Evolutionary conservation across 2,888 invertebrate species (phyloP), one percentile per base, ranked within the genome.

Genomic region (Nineta flava): DNA sequence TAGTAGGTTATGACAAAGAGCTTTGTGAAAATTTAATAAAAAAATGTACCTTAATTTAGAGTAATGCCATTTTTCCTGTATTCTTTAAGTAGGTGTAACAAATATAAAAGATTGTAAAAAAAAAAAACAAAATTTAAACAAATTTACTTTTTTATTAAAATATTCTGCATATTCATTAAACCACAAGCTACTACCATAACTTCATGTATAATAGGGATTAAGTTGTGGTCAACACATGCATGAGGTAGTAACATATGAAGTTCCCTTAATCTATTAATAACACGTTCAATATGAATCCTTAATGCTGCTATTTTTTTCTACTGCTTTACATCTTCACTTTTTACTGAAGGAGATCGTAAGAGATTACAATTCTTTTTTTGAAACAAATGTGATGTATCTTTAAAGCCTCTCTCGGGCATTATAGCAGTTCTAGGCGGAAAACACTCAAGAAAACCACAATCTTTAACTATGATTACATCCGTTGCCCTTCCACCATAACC

Each of bases 31-130:
- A 47, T 42, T 35, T 55, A 10, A 49, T 56, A 15, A 34, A 55
- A 15, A 51, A 53, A 49, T 54, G 54, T 21, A 38, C 13, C 16
- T n/a, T 31, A 19, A 57, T 58, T 53, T 57, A 53, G 55, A 50
- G 51, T 49, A 13, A 51, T 9, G 51, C 51, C 46, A 52, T 58
- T 46, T 32, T 58, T 55, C 49, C 41, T 15, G 32, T 32, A 32
- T 10, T 13, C 6, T n/a, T 41, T 41, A 41, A 41, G 12, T 15
- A 41, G 12, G 41, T 41, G 12, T 6, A 41, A 32, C 7, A 9
- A 32, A 32, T 9, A 32, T 10, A 32, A 32, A 32, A 32, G 10
- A 9, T 32, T n/a, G n/a, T n/a, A 26, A 17, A 12, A 17, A 46
- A 46, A 32, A 21, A 46, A 46, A 46, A 46, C 34, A 13, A 41